Evolutionary conservation across 92 coral and sea anemone genomes (phyloP).

Genomic region (Pocillopora meandrina): DNA sequence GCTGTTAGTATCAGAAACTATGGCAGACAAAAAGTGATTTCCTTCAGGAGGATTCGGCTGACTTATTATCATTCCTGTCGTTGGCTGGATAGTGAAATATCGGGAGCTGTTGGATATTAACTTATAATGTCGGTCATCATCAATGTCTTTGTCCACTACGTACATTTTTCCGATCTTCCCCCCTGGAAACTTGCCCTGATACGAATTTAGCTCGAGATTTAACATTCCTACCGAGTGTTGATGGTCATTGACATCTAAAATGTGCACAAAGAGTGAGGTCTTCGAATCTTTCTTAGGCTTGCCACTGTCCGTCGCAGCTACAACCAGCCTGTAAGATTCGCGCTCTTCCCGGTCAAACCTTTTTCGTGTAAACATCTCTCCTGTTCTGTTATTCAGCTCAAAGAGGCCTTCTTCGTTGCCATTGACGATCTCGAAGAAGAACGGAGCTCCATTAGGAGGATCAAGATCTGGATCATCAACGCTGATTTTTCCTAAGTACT

Average conservation of each 20-base stretch:
- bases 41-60: constrained; percentile 73
- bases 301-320: constrained; percentile 87
- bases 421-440: constrained; percentile 65
- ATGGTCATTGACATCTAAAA: constrained; percentile 83
- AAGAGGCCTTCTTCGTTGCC: constrained; percentile 68
- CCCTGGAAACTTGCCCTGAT: constrained; percentile 72
- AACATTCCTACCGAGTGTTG: constrained; percentile 79
- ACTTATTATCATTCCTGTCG: constrained; percentile 74
- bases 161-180: constrained; percentile 85
- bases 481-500: constrained; percentile 64
- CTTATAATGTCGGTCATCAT: constrained; percentile 77
- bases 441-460: constrained; percentile 81
- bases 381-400: constrained; percentile 47
- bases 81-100: constrained; percentile 63
- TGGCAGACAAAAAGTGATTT: constrained; percentile 53
- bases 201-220: constrained; percentile 71
- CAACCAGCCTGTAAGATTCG: constrained; percentile 50
- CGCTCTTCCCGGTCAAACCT: constrained; percentile 83
- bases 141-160: constrained; percentile 88
- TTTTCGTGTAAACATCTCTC: constrained; percentile 47
- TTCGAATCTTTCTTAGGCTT: constrained; percentile 47
- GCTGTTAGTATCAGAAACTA: constrained; percentile 81
- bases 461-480: constrained; percentile 85
- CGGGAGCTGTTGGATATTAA: constrained; percentile 57
- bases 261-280: constrained; percentile 63